Percentiles rank a stretch among this genome's conserved stretches.
Conservation (phyloP, 1,140 invertebrate genomes). For the Schlechtendalia chinensis region DNA sequence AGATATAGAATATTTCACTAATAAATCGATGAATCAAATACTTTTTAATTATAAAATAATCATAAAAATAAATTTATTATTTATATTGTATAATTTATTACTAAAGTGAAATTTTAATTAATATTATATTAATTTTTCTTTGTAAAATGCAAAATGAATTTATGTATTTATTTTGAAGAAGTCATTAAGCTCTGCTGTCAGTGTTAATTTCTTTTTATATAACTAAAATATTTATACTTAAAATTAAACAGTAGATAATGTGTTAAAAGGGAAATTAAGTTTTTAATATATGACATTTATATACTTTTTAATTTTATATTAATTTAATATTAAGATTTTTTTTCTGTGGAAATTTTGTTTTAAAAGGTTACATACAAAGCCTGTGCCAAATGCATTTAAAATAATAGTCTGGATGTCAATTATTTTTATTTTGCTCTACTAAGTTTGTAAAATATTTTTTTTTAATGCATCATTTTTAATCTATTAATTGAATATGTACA, state of each 20-base stretch:
- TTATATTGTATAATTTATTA: background rate
- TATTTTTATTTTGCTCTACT: constrained; percentile 18
- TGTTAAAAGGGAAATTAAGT: background rate
- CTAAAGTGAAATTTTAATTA: background rate
- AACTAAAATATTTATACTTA: background rate
- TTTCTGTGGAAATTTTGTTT: background rate
- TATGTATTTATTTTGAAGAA: background rate
- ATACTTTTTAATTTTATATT: background rate
- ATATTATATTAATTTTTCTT: background rate
- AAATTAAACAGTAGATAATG: background rate
- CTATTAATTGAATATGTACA: background rate
- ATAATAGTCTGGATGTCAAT: constrained; percentile 43
- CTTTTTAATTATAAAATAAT: background rate
- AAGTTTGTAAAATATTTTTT: background rate
- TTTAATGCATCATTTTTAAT: background rate
- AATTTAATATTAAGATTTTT: background rate
- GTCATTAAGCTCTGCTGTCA: background rate
- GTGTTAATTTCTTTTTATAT: constrained; percentile 1
- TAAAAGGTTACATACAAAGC: background rate
- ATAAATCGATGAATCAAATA: background rate
- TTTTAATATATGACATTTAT: background rate
- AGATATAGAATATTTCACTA: background rate
- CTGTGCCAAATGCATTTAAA: constrained; percentile 34
- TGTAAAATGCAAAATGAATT: background rate
- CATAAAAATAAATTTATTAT: background rate